Evolutionary conservation across 2,888 invertebrate species (phyloP), one percentile per base, ranked within the genome.

Genomic region (Calameuta idolon): DNA sequence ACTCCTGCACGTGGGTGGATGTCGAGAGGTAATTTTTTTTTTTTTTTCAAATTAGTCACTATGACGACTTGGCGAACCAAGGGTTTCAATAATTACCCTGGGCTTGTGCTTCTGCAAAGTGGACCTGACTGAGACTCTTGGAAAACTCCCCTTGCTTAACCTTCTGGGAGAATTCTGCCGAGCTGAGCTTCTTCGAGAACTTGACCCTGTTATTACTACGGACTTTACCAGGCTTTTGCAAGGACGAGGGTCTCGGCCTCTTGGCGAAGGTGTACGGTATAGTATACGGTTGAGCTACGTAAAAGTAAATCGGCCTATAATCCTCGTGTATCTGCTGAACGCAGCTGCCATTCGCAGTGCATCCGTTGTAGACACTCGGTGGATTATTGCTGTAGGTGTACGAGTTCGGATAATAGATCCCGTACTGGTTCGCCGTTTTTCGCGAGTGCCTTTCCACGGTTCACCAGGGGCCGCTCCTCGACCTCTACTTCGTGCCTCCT

Each of bases 381-480:
- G 87, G 87, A 69, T 89, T 89, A 84, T 90, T 90, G 86, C 89
- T 90, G 82, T 85, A 88, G 77, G 88, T 86, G 87, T 89, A 90
- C 80, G 90, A 90, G 81, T 85, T 84, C 82, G 83, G 83, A 78
- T 85, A 81, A 79, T 87, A 87, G 79, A 86, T 84, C 75, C 89
- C 89, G 89, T 90, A 90, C 77, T 88, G 89, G 88, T 88, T 90
- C 84, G 88, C 88, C 88, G 89, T 89, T 90, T 90, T 90, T 89
- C 87, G 88, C 84, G 85, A 86, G 81, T 89, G 87, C 82, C 86
- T 86, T 87, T 88, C 89, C 89, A 90, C 89, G 88, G 85, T 90
- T 88, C 71, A 34, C 71, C 33, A 71, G 71, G 71, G 3, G 31
- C 71, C 12, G 71, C 34, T 71, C 71, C 71, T 31, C 71, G 71